Conservation (phyloP, 2,113 vertebrate genomes). For the Apteryx mantelli region DNA sequence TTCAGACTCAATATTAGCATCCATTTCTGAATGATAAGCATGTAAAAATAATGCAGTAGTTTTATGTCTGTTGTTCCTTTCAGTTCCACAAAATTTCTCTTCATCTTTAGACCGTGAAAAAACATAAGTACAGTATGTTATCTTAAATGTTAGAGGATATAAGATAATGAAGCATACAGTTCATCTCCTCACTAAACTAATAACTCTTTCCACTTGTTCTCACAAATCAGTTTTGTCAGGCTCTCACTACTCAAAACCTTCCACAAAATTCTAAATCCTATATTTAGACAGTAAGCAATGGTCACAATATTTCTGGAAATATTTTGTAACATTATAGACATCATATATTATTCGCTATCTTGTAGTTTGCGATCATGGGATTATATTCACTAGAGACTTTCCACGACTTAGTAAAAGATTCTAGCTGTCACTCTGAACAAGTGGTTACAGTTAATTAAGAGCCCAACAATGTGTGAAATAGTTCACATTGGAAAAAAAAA, state of each 20-base stretch:
- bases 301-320: background rate
- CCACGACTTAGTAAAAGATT: background rate
- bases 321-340: background rate
- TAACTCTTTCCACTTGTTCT: background rate
- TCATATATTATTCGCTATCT: background rate
- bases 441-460: conserved; percentile 38
- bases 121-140: background rate
- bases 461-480: conserved; percentile 7
- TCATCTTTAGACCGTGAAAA: background rate
- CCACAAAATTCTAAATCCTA: background rate
- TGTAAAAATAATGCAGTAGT: background rate
- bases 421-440: background rate
- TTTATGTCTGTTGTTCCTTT: conserved; percentile 31
- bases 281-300: background rate
- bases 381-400: background rate
- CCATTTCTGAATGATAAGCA: background rate
- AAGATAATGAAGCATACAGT: background rate
- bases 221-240: background rate
- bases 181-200: background rate
- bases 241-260: background rate
- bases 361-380: background rate
- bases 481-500: background rate
- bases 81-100: conserved; percentile 16
- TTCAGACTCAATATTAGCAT: background rate
- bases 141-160: background rate